Evolutionary conservation across 2,113 vertebrate genomes (phyloP).

Genomic region (Semnornis frantzii): DNA sequence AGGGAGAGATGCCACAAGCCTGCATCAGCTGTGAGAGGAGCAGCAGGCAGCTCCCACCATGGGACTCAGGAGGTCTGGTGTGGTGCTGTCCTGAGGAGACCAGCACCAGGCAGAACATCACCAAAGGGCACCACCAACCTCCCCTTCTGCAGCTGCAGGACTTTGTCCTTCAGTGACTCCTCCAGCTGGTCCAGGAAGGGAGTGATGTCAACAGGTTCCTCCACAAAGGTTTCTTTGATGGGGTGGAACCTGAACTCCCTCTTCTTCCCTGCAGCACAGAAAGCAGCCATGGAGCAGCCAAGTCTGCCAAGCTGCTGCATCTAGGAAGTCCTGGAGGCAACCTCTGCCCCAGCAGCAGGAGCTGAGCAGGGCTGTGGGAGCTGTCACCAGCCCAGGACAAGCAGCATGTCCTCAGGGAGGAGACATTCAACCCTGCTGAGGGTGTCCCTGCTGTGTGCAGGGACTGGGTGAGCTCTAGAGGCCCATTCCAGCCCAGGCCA

Average conservation of each 20-base stretch:
- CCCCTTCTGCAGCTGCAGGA: conserved; percentile 92
- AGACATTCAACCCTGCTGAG: too few species aligned
- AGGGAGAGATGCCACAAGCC: too few species aligned
- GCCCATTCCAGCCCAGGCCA: too few species aligned
- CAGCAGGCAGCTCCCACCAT: too few species aligned
- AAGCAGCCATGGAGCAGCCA: accelerated
- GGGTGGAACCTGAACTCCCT: conserved; percentile 95
- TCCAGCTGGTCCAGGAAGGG: conserved; percentile 94
- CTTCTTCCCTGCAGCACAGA: conserved; percentile 84
- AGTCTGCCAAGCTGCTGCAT: not conserved
- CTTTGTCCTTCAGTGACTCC: conserved; percentile 91
- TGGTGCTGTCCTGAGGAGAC: too few species aligned
- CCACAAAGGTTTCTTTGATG: conserved; percentile 90
- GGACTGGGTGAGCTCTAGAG: too few species aligned
- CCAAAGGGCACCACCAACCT: conserved; percentile 74
- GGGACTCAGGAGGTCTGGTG: too few species aligned
- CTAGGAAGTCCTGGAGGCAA: not conserved
- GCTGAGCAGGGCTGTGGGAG: accelerated
- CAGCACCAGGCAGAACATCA: accelerated
- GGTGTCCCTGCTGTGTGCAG: too few species aligned
- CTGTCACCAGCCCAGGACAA: not conserved
- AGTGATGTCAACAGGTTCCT: conserved; percentile 94
- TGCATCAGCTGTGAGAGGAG: too few species aligned
- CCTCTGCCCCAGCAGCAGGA: not conserved
- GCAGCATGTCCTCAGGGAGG: not conserved